Base-by-base conservation (phyloP, 2,888 invertebrate species). In the Spisula solida region DNA sequence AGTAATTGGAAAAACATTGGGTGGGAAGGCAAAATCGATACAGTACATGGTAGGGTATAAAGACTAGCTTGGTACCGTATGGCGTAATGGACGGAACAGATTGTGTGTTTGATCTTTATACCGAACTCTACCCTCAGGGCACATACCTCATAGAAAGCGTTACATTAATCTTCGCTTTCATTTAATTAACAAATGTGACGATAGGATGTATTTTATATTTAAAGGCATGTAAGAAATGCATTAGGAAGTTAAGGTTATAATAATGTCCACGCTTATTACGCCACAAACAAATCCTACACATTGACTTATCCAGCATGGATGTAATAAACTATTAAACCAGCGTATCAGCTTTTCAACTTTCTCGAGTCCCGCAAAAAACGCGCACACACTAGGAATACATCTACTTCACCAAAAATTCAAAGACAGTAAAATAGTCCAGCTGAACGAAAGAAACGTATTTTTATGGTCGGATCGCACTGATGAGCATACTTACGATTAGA, bases 1-100 rank as follows among this genome's bases (percentile, higher is more conserved):
- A 70, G 20, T 60, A 70, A 29, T 70, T 31, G 31, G 70, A 31
- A 70, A 70, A 31, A 70, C 31, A 29, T 70, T n/a, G 70, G 70
- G 31, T 31, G 70, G 31, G 14, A 70, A 16, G 14, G 31, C 8
- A 12, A 31, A 70, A 70, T 70, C 70, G 31, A 70, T 70, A 70
- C 31, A 31, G 70, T 70, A 31, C 70, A 31, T 70, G 70, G 70
- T 29, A 70, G 2, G 70, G 31, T 70, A 70, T 70, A 70, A 70
- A 70, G n/a, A n/a, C 29, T 1, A 60, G 60, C 20, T 60, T 5
- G 60, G 60, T 60, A 60, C 60, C 60, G 25, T 60, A 60, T 60
- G 20, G 60, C 70, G 8, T 70, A n/a, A 31, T 31, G 70, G 31
- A 70, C 31, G 70, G 70, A 70, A 70, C 70, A 70, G 29, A 29